A percentile compares a stretch with the other conserved stretches of the same genome.
Evolutionary conservation across 2,797 vertebrate species (phyloP).

Genomic region (Carcharodon carcharias): DNA sequence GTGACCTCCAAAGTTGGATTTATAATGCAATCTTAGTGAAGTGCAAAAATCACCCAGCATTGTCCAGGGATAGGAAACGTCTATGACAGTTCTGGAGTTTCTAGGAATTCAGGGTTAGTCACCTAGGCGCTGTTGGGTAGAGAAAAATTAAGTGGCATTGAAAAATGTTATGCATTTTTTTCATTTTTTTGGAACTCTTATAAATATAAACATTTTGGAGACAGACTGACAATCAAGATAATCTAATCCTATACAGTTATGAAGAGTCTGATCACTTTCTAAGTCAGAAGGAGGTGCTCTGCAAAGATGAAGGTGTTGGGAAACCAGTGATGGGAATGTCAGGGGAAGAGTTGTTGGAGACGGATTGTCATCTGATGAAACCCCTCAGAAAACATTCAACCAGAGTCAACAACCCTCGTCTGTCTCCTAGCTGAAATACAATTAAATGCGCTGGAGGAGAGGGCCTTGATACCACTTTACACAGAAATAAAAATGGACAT

Average conservation of each 20-base stretch:
- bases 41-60: background rate
- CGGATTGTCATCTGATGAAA: background rate
- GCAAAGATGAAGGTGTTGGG: background rate
- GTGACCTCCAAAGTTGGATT: no score
- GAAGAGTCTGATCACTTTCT: background rate
- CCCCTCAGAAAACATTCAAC: background rate
- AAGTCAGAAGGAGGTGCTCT: background rate
- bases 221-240: background rate
- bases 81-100: background rate
- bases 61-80: background rate
- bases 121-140: background rate
- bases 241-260: background rate
- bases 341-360: background rate
- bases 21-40: background rate
- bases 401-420: background rate
- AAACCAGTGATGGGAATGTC: background rate
- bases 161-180: background rate
- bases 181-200: background rate
- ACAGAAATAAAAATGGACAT: background rate
- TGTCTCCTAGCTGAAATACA: background rate
- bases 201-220: background rate
- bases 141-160: background rate
- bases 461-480: background rate
- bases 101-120: background rate
- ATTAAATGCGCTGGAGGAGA: background rate